Conservation (phyloP, 2,113 vertebrate genomes). For the Steatornis caripensis region DNA sequence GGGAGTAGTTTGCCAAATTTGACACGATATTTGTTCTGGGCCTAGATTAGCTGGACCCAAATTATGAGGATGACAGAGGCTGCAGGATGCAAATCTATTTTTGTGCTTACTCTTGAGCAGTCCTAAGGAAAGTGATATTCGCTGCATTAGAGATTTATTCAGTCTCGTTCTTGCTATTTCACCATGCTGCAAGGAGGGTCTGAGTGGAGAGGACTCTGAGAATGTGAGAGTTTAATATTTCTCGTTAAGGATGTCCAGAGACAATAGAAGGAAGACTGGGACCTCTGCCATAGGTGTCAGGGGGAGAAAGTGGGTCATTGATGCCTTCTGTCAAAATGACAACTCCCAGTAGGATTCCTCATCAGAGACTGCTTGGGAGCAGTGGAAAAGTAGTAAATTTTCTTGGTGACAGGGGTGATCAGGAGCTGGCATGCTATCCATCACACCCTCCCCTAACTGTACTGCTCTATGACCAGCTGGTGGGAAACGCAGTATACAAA, state of each 20-base stretch:
- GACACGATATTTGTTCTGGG: not conserved
- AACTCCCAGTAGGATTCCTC: not conserved
- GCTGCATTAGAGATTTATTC: not conserved
- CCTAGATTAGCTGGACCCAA: not conserved
- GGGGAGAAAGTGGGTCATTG: not conserved
- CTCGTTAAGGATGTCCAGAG: not conserved
- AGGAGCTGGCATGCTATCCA: not conserved
- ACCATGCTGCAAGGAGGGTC: not conserved
- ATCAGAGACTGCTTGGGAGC: not conserved
- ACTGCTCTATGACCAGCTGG: not conserved
- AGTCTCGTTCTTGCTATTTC: not conserved
- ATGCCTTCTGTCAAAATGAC: constrained; percentile 35
- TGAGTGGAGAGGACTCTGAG: not conserved
- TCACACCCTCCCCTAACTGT: not conserved
- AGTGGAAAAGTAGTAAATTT: not conserved
- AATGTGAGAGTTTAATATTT: not conserved
- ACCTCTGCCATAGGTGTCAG: constrained; percentile 8
- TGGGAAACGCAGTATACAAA: constrained; percentile 13
- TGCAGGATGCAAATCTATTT: not conserved
- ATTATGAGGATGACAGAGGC: not conserved
- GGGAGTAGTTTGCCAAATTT: not conserved
- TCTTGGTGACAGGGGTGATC: not conserved
- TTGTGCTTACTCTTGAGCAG: not conserved
- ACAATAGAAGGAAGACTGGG: not conserved
- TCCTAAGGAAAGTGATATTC: not conserved